Evolutionary conservation across 2,797 vertebrate genomes (phyloP).

Genomic region (Sternarchorhynchus goeldii): DNA sequence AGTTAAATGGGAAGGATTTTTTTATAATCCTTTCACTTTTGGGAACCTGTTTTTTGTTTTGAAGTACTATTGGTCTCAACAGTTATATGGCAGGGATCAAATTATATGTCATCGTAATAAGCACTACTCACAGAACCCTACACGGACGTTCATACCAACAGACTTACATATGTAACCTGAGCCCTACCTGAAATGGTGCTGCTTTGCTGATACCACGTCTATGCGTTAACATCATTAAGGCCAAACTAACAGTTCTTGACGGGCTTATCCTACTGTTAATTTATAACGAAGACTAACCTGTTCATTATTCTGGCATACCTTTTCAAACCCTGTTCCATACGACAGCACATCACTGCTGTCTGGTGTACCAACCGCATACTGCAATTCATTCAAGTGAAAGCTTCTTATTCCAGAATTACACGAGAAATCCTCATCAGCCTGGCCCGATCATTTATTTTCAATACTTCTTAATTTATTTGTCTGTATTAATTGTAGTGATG

Average conservation of each 20-base stretch:
- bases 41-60: background rate
- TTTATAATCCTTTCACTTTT: background rate
- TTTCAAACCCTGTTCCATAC: background rate
- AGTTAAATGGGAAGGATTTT: background rate
- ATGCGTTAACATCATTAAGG: constrained; percentile 38
- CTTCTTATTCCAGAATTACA: background rate
- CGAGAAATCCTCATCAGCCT: background rate
- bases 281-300: constrained; percentile 25
- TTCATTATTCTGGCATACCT: constrained; percentile 27
- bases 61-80: constrained; percentile 15
- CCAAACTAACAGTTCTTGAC: constrained; percentile 14
- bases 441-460: background rate
- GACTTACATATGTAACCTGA: constrained; percentile 8
- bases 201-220: constrained; percentile 14
- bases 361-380: background rate
- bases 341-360: no score
- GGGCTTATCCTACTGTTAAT: constrained; percentile 20
- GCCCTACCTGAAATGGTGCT: constrained; percentile 3
- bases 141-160: constrained; percentile 27
- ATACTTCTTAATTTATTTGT: constrained; percentile 19
- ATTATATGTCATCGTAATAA: background rate
- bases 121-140: constrained; percentile 10
- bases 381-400: background rate
- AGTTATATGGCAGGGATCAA: background rate
- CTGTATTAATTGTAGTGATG: background rate